Evolutionary conservation across 2,888 invertebrate species (phyloP), one percentile per base, ranked within the genome.

Genomic region (Colletes collaris): DNA sequence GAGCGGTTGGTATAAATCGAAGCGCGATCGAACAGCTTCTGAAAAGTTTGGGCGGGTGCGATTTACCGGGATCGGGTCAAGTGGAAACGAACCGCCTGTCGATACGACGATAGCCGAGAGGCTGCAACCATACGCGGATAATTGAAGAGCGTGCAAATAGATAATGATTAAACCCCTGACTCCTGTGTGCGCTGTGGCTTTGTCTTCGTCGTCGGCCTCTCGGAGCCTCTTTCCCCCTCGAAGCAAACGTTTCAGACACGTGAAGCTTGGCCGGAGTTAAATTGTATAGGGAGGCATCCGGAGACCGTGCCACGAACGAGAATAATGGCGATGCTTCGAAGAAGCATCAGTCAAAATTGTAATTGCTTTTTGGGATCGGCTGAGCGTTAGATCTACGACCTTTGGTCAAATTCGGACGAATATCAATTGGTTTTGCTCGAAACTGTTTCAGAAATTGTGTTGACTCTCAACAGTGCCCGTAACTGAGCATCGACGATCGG

Each of bases 41-140:
- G 85, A 75, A 82, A 82, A 79, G 72, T 85, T 82, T 77, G 40
- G 49, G 13, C 63, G 69, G 19, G 0, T 5, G 56, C 73, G 63
- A 72, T 75, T 79, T 62, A 40, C 63, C 37, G 66, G 16, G 53
- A 16, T 19, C 16, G 63, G 46, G 35, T 64, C 56, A 8, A 37
- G 46, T 27, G 49, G 11, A 46, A 50, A 74, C n/a, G 37, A 56
- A 40, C 50, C 35, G 64, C n/a, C 49, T 44, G 68, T 81, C 74
- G 78, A 74, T 71, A 8, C 62, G 50, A 44, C 27, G 55, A 65
- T 40, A 44, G 19, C 46, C 46, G 13, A 19, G 52, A 27, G 3
- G 6, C 62, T 8, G 77, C 19, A 65, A 81, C 52, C 56, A 59
- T 58, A 52, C 60, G 11, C 44, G 66, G 40, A 68, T 72, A 65